phyloP scores from a whole-genome alignment of 2,888 invertebrate genomes.

The Rosalia funebris region DNA sequence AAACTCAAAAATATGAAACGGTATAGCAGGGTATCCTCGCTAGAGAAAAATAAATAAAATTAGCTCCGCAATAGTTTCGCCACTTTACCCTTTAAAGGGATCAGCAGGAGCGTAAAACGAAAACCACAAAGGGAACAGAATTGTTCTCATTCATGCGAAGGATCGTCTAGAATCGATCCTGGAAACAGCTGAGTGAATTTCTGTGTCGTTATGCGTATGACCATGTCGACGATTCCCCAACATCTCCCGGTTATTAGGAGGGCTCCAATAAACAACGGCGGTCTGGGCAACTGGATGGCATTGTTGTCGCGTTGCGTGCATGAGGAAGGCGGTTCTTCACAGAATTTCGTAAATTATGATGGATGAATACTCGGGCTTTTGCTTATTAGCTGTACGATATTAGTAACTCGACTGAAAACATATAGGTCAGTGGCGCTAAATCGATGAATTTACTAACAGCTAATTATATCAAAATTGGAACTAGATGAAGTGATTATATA shows the following conservation, averaged over 20 bases:
- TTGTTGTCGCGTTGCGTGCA: slow-evolving; percentile 45
- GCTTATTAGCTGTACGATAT: slow-evolving; percentile 47
- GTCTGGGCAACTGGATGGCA: slow-evolving; percentile 34
- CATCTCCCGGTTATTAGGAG: background rate
- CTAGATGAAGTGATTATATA: too few relatives aligned
- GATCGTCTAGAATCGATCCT: slow-evolving; percentile 51
- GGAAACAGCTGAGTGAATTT: slow-evolving; percentile 52
- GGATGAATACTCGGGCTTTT: slow-evolving; percentile 47
- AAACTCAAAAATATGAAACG: too few relatives aligned
- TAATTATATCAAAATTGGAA: too few relatives aligned
- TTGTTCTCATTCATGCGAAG: slow-evolving; percentile 51
- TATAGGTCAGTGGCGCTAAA: slow-evolving; percentile 37
- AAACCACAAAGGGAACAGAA: slow-evolving; percentile 50
- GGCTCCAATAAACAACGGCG: slow-evolving; percentile 15
- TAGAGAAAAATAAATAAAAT: slow-evolving; percentile 19
- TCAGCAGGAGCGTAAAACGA: slow-evolving; percentile 50
- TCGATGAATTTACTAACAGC: too few relatives aligned
- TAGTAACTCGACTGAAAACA: slow-evolving; percentile 37
- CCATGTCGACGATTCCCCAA: slow-evolving; percentile 35
- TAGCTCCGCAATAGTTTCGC: slow-evolving; percentile 21
- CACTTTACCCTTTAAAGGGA: slow-evolving; percentile 46
- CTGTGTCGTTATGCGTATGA: slow-evolving; percentile 47
- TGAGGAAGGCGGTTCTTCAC: slow-evolving; percentile 41
- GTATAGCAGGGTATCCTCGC: too few relatives aligned
- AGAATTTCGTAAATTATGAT: slow-evolving; percentile 50